A percentile compares a stretch with the other conserved stretches of the same genome.
phyloP scores from a whole-genome alignment of 2,888 invertebrate genomes.

The Malacosoma neustria region DNA sequence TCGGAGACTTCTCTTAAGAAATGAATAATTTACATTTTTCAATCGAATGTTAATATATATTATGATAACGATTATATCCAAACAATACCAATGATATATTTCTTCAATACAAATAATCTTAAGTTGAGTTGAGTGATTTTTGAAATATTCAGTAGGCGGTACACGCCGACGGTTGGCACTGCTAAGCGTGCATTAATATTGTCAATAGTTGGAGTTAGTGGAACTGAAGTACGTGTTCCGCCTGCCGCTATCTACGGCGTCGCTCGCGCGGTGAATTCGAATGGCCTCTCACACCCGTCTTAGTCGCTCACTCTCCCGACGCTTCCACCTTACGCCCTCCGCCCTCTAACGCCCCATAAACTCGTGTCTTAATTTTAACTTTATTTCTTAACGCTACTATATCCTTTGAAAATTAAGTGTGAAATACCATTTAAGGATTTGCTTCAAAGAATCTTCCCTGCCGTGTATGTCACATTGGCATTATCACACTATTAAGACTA shows the following conservation, averaged over 20 bases:
- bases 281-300: constrained; percentile 48
- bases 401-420: constrained; percentile 70
- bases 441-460: constrained; percentile 31
- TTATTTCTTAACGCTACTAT: constrained; percentile 70
- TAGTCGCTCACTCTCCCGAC: constrained; percentile 21
- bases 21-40: constrained; percentile 59
- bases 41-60: not conserved
- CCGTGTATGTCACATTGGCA: too few relatives aligned
- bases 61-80: too few relatives aligned
- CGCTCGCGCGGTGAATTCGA: constrained; percentile 71
- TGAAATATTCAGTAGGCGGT: constrained; percentile 45
- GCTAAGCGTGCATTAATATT: constrained; percentile 74
- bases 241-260: constrained; percentile 71
- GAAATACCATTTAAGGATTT: constrained; percentile 61
- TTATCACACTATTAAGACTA: too few relatives aligned
- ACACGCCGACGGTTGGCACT: constrained; percentile 60
- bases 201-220: constrained; percentile 75
- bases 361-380: constrained; percentile 75
- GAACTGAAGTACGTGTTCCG: constrained; percentile 74
- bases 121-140: constrained; percentile 26
- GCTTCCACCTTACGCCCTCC: constrained; percentile 44
- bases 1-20: constrained; percentile 63
- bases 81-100: too few relatives aligned
- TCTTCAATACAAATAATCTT: too few relatives aligned
- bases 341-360: constrained; percentile 70